Evolutionary conservation across 2,113 vertebrate species (phyloP), one percentile per base, ranked within the genome.

Genomic region (Bambusicola thoracicus): DNA sequence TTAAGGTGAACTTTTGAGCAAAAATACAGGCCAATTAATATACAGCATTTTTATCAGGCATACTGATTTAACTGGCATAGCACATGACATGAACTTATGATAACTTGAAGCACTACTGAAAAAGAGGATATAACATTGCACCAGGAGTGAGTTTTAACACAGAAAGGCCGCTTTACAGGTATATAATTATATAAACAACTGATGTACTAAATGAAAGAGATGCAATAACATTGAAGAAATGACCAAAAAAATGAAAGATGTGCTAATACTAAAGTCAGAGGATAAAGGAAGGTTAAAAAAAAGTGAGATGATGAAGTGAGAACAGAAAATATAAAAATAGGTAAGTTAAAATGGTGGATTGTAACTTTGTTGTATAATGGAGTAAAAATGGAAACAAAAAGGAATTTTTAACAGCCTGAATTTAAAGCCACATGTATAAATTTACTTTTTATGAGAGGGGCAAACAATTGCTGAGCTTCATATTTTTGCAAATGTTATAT

Each of bases 81-180:
- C 22, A 30, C 4, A 30, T 2, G 41, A 20, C 0, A 0, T 43
- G n/a, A 66, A 49, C 24, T 51, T 41, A 79, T 13, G 4, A 29
- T 29, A 48, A 29, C n/a, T 8, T 78, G 56, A 48, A 62, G 34
- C 72, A 59, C 11, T 65, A 24, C 46, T 56, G 74, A 16, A 67
- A 81, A 46, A 46, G 27, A 49, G 53, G 14, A 79, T 74, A 2
- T 27, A 66, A 8, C 8, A n/a, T 4, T n/a, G 9, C 46, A 22
- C 51, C 5, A 21, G 4, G 38, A 67, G 27, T 43, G 40, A 63
- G 18, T 40, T 12, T 74, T 81, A 62, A 2, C 6, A 66, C 15
- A 62, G 18, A 7, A 77, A 36, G 36, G 22, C 11, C 46, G 3
- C 18, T 68, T 69, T 41, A 51, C 30, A 41, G 19, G 36, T 76